Base-by-base conservation (phyloP, 30 jellyfish, hydroid and myxozoan genomes). In the Sanderia malayensis region DNA sequence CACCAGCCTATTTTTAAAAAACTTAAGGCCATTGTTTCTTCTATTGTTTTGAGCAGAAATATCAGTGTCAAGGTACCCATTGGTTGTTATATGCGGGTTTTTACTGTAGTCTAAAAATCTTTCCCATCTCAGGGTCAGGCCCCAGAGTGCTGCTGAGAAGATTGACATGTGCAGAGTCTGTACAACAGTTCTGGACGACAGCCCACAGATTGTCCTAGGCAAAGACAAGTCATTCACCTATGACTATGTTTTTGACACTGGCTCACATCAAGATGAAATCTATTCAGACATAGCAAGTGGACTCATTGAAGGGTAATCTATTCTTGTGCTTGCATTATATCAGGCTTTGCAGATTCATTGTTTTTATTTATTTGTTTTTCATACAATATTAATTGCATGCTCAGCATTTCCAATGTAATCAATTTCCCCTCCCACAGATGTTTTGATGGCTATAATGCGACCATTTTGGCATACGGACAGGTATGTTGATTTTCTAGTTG, bases 401-500 rank as follows among this genome's bases (percentile, higher is more conserved):
- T n/a, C n/a, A n/a, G n/a, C n/a, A n/a, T n/a, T n/a, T n/a, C 0
- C 2, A 70, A 11, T 19, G 28, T 30, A 22, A 30, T 66, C 15
- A 4, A 4, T 17, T 30, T 66, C 15, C 33, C 30, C 9, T 58
- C 31, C 60, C 41, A 23, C 72, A 90, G 98, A 25, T 83, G 95
- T 57, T 84, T 83, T 77, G 98, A 90, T 58, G 98, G 98, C 15
- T 90, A 90, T 77, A 90, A 90, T 78, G 96, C 98, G 20, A 84
- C 98, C 24, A 83, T 90, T 10, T 74, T 90, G 44, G 98, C 98
- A 62, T 90, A 90, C 76, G 98, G 98, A 21, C 98, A 90, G 96
- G 98, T 90, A 83, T 19, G 31, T 69, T 6, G 23, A 8, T 6
- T 0, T 45, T 29, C 28, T 1, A 29, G n/a, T n/a, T n/a, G n/a